Percentiles rank a stretch among this genome's conserved stretches.
Conservation (phyloP, 2,797 vertebrate genomes). For the Pogoniulus pusillus region DNA sequence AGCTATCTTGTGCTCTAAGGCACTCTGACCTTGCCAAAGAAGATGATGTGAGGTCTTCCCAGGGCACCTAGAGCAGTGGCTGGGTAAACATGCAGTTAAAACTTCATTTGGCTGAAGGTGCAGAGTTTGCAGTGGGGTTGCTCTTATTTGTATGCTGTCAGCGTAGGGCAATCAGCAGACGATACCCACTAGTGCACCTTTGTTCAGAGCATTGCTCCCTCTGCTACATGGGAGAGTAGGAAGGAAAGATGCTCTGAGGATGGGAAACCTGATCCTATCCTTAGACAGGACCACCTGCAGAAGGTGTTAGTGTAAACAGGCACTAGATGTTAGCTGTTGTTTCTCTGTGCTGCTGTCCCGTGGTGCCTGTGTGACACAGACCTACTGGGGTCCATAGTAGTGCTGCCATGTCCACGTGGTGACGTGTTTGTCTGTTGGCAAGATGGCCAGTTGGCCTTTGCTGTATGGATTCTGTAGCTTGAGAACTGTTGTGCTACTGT, state of each 20-base stretch:
- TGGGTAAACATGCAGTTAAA: slow-evolving; percentile 45
- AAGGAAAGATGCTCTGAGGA: neutral
- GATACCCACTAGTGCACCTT: accelerated
- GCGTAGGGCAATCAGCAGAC: neutral
- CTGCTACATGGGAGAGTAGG: accelerated
- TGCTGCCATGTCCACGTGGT: accelerated
- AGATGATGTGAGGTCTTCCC: slow-evolving; percentile 58
- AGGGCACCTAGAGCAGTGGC: slow-evolving; percentile 35
- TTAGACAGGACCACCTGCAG: neutral
- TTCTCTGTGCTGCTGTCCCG: neutral
- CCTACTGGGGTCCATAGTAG: neutral
- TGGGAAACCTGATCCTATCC: neutral
- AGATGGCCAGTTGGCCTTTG: neutral
- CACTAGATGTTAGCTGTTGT: neutral
- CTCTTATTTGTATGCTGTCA: neutral
- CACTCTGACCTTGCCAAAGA: slow-evolving; percentile 48
- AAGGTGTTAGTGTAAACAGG: neutral
- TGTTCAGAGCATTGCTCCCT: neutral
- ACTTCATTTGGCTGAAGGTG: slow-evolving; percentile 23
- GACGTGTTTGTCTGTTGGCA: accelerated
- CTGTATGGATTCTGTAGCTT: accelerated
- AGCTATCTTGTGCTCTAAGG: slow-evolving; percentile 39
- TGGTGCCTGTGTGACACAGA: accelerated
- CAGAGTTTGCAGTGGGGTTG: neutral
- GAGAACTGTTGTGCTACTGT: neutral